Evolutionary conservation across 2,888 invertebrate species (phyloP), one percentile per base, ranked within the genome.

Genomic region (Ochropacha duplaris): DNA sequence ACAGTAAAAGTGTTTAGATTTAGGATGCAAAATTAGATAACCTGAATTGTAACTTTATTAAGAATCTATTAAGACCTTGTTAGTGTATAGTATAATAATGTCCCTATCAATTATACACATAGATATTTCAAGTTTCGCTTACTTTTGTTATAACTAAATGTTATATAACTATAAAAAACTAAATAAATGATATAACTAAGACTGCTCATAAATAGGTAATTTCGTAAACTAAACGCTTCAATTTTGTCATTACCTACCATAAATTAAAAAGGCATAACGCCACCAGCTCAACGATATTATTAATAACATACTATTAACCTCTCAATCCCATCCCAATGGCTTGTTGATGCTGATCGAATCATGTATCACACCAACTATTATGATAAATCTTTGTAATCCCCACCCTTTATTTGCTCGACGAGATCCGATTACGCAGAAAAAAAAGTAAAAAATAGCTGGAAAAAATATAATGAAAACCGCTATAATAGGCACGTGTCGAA

Each of bases 311-410:
- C 77, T 71, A 83, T 85, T 86, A 83, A 86, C 87, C 84, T 86
- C 80, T 78, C 66, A 62, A 71, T 64, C 62, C 52, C 74, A 68
- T 69, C 72, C 79, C 87, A 88, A 86, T 79, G 68, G 81, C 77
- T 76, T 90, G 88, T 90, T 88, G 90, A 89, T 88, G 79, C 82
- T 84, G 76, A 85, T 87, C 79, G 80, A 87, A 89, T 88, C 83
- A 86, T 84, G 75, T 83, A 84, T 87, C 87, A 76, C 76, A 52
- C 52, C 52, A 52, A 52, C 52, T 52, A 52, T 52, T 52, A 34
- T 52, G 31, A 16, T 31, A 52, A 52, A 52, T 31, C 52, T 52
- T 73, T 78, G 78, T 81, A 80, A 78, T 84, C 80, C 75, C 76
- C 72, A 75, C 74, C 76, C 75, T 78, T 52, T 44, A 44, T 44